phyloP scores from a whole-genome alignment of 2,113 vertebrate genomes.

The Panurus biarmicus region DNA sequence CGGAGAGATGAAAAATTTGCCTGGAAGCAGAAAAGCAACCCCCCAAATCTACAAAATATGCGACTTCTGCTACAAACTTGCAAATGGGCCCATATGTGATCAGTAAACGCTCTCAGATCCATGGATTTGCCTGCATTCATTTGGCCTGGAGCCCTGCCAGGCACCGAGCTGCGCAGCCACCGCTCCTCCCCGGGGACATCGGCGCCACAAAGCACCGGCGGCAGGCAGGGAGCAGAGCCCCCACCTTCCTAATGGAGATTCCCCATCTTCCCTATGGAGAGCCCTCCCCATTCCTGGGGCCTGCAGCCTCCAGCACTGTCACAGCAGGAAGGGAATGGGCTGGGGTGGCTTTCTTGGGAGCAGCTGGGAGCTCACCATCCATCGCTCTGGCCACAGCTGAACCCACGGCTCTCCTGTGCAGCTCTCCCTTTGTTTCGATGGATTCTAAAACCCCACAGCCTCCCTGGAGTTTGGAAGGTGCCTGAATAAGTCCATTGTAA shows the following conservation, averaged over 20 bases:
- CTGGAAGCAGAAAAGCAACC: slow-evolving; percentile 35
- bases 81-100: slow-evolving; percentile 56
- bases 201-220: background rate
- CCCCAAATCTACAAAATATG: slow-evolving; percentile 26
- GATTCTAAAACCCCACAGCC: background rate
- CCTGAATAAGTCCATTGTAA: background rate
- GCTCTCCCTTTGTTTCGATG: background rate
- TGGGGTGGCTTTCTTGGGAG: rapidly evolving
- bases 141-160: slow-evolving; percentile 33
- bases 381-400: background rate
- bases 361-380: background rate
- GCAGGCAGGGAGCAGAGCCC: background rate
- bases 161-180: background rate
- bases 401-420: background rate
- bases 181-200: background rate
- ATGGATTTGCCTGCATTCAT: slow-evolving; percentile 40
- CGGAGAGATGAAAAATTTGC: background rate
- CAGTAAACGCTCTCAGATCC: slow-evolving; percentile 33
- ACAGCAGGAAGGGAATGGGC: background rate
- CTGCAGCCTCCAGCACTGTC: background rate
- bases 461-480: background rate
- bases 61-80: slow-evolving; percentile 47
- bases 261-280: background rate
- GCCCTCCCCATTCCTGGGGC: background rate
- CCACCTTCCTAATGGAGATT: background rate